A percentile compares a stretch with the other conserved stretches of the same genome.
Evolutionary conservation across 2,797 vertebrate genomes (phyloP).

Genomic region (Acipenser transmontanus): DNA sequence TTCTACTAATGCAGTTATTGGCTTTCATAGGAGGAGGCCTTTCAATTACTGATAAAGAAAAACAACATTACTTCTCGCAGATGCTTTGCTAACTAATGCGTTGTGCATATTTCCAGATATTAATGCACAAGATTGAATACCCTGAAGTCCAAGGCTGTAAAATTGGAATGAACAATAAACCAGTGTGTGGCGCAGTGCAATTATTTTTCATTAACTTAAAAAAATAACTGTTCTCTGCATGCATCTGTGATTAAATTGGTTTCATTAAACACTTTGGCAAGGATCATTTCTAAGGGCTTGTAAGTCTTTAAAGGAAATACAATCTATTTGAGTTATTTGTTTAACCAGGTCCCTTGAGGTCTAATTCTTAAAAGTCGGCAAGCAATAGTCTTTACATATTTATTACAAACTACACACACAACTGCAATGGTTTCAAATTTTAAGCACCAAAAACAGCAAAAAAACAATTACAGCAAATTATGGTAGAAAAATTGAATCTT

Average conservation of each 20-base stretch:
- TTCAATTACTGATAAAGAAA: background rate
- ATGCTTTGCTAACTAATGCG: background rate
- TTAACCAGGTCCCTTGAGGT: background rate
- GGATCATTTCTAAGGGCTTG: background rate
- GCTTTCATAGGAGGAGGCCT: background rate
- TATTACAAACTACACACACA: background rate
- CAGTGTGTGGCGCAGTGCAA: background rate
- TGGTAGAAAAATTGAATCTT: too few relatives aligned
- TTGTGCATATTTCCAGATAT: background rate
- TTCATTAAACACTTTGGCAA: background rate
- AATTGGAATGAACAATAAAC: conserved; percentile 3
- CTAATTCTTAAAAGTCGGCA: background rate
- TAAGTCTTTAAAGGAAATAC: background rate
- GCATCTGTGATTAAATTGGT: background rate
- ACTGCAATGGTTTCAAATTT: too few relatives aligned
- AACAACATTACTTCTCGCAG: background rate
- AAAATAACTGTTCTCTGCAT: background rate
- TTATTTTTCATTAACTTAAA: background rate
- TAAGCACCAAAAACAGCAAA: too few relatives aligned
- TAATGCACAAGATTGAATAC: background rate
- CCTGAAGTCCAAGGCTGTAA: background rate
- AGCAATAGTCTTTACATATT: background rate
- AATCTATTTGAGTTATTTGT: conserved; percentile 1
- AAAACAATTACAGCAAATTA: too few relatives aligned
- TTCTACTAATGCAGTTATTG: background rate